Conservation (phyloP, 1,140 invertebrate species). For the Sminthurides bifidus region DNA sequence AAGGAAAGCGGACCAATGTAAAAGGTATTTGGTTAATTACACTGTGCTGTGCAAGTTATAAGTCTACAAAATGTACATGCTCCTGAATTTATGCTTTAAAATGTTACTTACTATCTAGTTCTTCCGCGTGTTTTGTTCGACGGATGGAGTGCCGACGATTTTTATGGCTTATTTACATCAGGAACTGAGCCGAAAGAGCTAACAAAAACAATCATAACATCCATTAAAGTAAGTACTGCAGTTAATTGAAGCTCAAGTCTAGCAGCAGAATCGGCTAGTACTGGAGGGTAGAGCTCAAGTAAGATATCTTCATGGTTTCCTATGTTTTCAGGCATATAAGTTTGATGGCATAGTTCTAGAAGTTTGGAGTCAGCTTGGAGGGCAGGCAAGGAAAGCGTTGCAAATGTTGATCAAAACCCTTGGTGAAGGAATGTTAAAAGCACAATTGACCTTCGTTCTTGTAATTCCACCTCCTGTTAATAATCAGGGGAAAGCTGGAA, state of each 20-base stretch:
- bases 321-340: constrained; percentile 41
- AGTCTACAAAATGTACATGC: too few relatives aligned
- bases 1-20: constrained; percentile 31
- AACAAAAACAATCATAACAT: constrained; percentile 46
- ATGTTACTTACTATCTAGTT: constrained; percentile 40
- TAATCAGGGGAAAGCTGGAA: constrained; percentile 39
- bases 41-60: too few relatives aligned
- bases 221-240: constrained; percentile 41
- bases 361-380: constrained; percentile 70
- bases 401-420: constrained; percentile 50
- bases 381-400: constrained; percentile 45
- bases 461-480: constrained; percentile 66
- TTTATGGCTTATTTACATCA: constrained; percentile 49
- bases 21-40: constrained; percentile 41
- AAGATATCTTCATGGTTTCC: not conserved
- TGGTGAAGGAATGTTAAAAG: constrained; percentile 43
- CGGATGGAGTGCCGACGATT: constrained; percentile 59
- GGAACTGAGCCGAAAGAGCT: constrained; percentile 47
- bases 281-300: not conserved
- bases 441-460: constrained; percentile 56
- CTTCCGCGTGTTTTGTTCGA: constrained; percentile 77
- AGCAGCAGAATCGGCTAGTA: not conserved
- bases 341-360: constrained; percentile 82
- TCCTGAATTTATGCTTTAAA: constrained; percentile 7
- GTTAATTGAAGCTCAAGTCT: not conserved